Base-by-base conservation (phyloP, 2,888 invertebrate species). In the Calliscelio sp. region DNA sequence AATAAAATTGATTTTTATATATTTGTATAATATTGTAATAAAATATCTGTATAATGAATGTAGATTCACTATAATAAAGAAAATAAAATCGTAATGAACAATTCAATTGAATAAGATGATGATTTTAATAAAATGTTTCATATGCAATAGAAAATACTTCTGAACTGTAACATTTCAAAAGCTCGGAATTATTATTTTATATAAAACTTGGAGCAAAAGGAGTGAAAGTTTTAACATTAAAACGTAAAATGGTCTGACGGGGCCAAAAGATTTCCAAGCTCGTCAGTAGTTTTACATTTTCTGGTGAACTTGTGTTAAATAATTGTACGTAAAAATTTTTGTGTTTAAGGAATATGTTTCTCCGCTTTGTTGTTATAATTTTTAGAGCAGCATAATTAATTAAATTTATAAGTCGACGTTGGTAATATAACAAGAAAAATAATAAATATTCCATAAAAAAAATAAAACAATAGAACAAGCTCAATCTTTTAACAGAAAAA, bases 221-320 rank as follows among this genome's bases (percentile, higher is more conserved):
- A 81, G 74, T 66, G 68, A 81, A 81, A 81, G 81, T 81, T 74
- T 74, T 35, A 57, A 44, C 68, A 68, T 81, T 81, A 74, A 80
- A 65, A 80, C 49, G 38, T 73, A 51, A 65, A 73, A 57, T 59
- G 16, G 46, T 49, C 25, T 57, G 41, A 66, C 25, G 68, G n/a
- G n/a, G 66, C 57, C 28, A 49, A 80, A 46, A 77, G 49, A 65
- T 74, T 74, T 66, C 46, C 28, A 11, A 66, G 61, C 53, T 73
- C 51, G 44, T 57, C 11, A 22, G 38, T 63, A 71, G 71, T 55
- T 79, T 55, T 18, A 35, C 32, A 71, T 32, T 55, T 75, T 49
- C 25, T 53, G 55, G 32, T 44, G 14, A 63, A 63, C 32, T 51
- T 57, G 28, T 46, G 28, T 59, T 28, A 71, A 71, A 59, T 46